Evolutionary conservation across 2,113 vertebrate species (phyloP), one percentile per base, ranked within the genome.

Genomic region (Sakesphorus luctuosus): DNA sequence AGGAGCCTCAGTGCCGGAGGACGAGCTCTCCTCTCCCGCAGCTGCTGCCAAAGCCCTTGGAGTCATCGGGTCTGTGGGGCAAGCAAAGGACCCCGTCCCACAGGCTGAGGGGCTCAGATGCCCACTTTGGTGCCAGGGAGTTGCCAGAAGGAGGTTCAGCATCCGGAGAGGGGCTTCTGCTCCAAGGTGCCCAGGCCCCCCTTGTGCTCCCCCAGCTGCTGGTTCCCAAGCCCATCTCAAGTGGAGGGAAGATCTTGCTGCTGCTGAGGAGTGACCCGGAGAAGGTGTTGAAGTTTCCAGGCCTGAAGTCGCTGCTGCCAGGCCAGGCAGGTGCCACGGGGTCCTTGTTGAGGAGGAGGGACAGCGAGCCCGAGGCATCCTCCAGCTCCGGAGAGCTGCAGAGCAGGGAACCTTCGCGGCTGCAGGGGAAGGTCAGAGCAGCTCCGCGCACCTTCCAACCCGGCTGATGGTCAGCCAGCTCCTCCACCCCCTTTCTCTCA

Each of bases 21-120:
- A 91, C 7, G 11, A 96, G 82, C 43, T 94, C 97, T 38, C 95
- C 95, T 59, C 97, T 90, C 18, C 97, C 95, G 2, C 93, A 86
- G 78, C 87, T 94, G 90, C 94, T 93, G 91, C 94, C 92, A 53
- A 97, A 98, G 18, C 94, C 74, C 44, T 58, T 55, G 24, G 96
- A 96, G 72, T 91, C 96, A 20, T 97, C 94, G 0, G 97, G 97
- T 21, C 95, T 73, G 0, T 7, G 46, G n/a, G 98, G 96, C 77
- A 86, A 94, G 38, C 59, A 63, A 23, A 97, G 90, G 11, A 96
- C 91, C 43, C 43, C 73, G 0, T 80, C 62, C 15, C 20, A 28
- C 28, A 19, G 29, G 4, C n/a, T 2, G 2, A 77, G 49, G 17
- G 49, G 44, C 58, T 94, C 58, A 0, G 74, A 14, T 6, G 10